Evolutionary conservation across 1,140 invertebrate species (phyloP).

Genomic region (Penaeus vannamei): DNA sequence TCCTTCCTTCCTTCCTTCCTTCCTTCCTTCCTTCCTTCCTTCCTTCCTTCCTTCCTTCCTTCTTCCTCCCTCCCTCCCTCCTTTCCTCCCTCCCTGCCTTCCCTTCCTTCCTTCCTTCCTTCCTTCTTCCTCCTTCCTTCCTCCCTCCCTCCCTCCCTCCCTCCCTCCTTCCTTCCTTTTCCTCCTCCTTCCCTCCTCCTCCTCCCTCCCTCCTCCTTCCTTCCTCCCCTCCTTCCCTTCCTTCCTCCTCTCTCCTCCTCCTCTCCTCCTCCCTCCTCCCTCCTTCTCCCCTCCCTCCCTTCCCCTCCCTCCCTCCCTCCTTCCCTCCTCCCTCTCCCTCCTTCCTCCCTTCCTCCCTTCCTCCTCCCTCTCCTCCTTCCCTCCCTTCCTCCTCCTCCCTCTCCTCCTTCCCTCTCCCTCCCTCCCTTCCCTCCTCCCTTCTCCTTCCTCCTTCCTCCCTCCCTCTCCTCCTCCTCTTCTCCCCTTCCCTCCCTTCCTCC

Average conservation of each 20-base stretch:
- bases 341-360: not conserved
- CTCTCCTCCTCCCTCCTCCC: slow-evolving; percentile 20
- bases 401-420: slow-evolving; percentile 4
- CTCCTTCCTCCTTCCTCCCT: not conserved
- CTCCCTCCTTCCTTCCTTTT: not conserved
- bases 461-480: slow-evolving; percentile 16
- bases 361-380: not conserved
- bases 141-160: slow-evolving; percentile 31
- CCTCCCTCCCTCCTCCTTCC: not conserved
- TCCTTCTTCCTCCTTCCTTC: not conserved
- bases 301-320: not conserved
- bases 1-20: not conserved
- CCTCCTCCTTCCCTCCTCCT: not conserved
- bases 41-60: too few species aligned
- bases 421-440: slow-evolving; percentile 17
- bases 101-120: not conserved
- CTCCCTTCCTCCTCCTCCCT: too few species aligned
- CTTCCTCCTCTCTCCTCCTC: not conserved
- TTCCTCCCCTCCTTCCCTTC: not conserved
- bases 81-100: not conserved
- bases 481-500: not conserved
- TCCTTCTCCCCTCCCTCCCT: slow-evolving; percentile 18
- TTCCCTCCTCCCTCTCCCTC: not conserved
- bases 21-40: not conserved
- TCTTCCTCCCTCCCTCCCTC: not conserved